Conservation (phyloP, 2,797 vertebrate species). For the Phoxinus dragarum region DNA sequence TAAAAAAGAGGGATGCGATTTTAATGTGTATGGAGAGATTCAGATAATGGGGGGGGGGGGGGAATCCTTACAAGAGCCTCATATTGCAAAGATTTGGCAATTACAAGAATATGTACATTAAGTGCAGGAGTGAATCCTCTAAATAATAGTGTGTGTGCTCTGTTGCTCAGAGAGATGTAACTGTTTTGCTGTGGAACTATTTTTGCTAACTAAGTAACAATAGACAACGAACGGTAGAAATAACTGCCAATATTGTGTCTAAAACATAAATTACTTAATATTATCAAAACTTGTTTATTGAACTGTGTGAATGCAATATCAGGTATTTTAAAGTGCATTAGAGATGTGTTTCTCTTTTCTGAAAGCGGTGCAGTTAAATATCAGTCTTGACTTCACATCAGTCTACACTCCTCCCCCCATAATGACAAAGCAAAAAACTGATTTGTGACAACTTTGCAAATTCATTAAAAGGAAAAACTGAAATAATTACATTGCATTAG, state of each 20-base stretch:
- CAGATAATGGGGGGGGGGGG: background rate
- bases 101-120: background rate
- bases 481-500: background rate
- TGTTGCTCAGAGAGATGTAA: background rate
- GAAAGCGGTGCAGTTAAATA: background rate
- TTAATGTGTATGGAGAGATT: slow-evolving; percentile 36
- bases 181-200: background rate
- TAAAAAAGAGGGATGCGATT: slow-evolving; percentile 5
- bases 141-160: background rate
- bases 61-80: background rate
- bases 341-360: background rate
- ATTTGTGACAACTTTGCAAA: background rate
- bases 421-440: background rate
- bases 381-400: background rate
- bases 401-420: background rate
- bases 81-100: slow-evolving; percentile 8
- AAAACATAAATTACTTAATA: background rate
- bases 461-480: too few species aligned
- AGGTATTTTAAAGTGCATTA: background rate
- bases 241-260: background rate
- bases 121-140: background rate
- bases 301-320: background rate
- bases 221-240: background rate
- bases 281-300: background rate
- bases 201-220: background rate